A percentile compares a stretch with the other conserved stretches of the same genome.
phyloP scores from a whole-genome alignment of 2,113 vertebrate species.

The Platycercus adscitus region DNA sequence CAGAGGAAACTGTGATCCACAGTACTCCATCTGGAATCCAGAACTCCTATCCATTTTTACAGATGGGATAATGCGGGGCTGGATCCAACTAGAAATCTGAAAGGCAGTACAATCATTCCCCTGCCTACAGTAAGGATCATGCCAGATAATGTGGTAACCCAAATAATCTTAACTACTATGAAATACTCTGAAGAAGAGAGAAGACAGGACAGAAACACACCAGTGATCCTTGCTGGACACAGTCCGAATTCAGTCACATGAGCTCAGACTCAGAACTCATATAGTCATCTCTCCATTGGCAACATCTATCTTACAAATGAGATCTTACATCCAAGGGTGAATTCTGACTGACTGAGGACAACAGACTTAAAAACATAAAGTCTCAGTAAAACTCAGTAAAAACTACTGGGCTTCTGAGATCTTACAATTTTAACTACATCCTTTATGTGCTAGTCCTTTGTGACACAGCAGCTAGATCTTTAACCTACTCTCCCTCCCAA shows the following conservation, averaged over 20 bases:
- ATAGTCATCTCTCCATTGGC: background rate
- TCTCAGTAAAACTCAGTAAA: background rate
- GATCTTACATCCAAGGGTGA: background rate
- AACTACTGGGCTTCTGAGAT: background rate
- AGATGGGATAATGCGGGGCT: background rate
- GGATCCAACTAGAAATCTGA: background rate
- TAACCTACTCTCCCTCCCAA: background rate
- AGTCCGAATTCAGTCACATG: background rate
- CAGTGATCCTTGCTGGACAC: background rate
- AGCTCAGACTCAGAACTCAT: background rate
- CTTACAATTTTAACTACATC: background rate
- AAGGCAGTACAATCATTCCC: background rate
- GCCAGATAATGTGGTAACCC: background rate
- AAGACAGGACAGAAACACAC: background rate
- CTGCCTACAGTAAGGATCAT: background rate
- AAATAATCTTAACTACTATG: background rate
- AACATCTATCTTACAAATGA: background rate
- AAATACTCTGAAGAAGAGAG: background rate
- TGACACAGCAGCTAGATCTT: background rate
- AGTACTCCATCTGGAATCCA: background rate
- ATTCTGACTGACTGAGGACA: background rate
- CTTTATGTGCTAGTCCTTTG: background rate
- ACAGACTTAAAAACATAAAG: background rate
- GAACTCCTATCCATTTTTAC: background rate
- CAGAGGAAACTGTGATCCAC: background rate